phyloP scores from a whole-genome alignment of 2,888 invertebrate genomes.

The Xylota segnis region DNA sequence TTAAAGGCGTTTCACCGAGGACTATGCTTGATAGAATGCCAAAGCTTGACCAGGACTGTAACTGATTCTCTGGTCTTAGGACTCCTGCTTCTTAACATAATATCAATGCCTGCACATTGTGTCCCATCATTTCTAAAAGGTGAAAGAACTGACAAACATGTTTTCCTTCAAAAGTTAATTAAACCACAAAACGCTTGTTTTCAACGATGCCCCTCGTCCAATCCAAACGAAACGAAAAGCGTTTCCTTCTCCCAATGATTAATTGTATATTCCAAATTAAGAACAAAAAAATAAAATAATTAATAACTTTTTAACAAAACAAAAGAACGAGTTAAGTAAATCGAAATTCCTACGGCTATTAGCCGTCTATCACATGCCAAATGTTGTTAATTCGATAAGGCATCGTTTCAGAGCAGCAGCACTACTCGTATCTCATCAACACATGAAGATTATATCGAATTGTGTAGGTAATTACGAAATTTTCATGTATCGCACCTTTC shows the following conservation, averaged over 20 bases:
- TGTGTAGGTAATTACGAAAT: slow-evolving; percentile 1
- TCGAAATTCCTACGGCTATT: slow-evolving; percentile 32
- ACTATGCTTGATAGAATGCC: no score
- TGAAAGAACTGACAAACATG: slow-evolving; percentile 11
- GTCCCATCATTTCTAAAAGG: not conserved
- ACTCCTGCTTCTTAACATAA: no score
- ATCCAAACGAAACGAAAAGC: not conserved
- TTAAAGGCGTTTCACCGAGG: no score
- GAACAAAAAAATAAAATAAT: slow-evolving; percentile 40
- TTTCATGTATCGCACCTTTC: not conserved
- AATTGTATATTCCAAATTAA: slow-evolving; percentile 36
- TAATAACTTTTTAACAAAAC: slow-evolving; percentile 25
- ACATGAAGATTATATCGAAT: slow-evolving; percentile 1
- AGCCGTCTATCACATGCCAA: slow-evolving; percentile 53
- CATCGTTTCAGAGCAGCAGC: not conserved
- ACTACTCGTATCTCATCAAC: slow-evolving; percentile 29
- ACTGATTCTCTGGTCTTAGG: no score
- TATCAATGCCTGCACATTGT: no score
- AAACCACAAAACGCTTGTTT: slow-evolving; percentile 11
- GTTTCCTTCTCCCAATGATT: slow-evolving; percentile 24
- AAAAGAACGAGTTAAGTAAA: slow-evolving; percentile 31
- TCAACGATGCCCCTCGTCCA: not conserved
- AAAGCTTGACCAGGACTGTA: no score
- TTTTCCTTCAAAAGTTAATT: slow-evolving; percentile 5
- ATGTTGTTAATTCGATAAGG: slow-evolving; percentile 41